A percentile compares a stretch with the other conserved stretches of the same genome.
Conservation (phyloP, 1,140 invertebrate species). For the Cyrtorhinus lividipennis region DNA sequence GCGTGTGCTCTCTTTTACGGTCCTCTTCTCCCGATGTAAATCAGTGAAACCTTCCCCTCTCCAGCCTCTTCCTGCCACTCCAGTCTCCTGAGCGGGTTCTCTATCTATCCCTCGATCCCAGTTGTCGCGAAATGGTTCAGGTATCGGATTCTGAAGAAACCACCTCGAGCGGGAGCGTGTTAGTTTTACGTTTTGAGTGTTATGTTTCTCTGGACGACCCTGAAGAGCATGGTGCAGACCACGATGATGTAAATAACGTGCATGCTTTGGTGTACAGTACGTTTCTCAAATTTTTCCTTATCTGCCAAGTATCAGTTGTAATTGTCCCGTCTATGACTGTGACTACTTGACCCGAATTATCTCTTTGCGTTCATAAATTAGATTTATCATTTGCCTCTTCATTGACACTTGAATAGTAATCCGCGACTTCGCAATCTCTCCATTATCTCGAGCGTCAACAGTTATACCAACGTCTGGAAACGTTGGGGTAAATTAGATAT, state of each 20-base stretch:
- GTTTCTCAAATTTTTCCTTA: not conserved
- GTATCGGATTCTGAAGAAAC: not conserved
- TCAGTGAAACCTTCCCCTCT: not conserved
- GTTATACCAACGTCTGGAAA: not conserved
- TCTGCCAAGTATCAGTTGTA: not conserved
- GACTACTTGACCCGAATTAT: not conserved
- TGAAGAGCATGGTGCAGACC: not conserved
- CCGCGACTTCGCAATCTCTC: not conserved
- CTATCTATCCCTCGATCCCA: not conserved
- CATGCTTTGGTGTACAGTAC: not conserved
- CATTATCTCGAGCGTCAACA: not conserved
- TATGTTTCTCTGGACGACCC: not conserved
- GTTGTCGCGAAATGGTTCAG: not conserved
- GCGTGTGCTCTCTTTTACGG: not conserved
- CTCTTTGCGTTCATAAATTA: not conserved
- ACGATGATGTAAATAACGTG: conserved; percentile 2
- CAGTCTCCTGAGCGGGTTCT: not conserved
- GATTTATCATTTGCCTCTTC: not conserved
- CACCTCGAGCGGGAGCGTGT: not conserved
- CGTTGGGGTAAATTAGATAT: too few species aligned
- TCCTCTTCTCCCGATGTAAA: not conserved
- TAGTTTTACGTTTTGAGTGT: not conserved
- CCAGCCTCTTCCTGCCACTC: not conserved
- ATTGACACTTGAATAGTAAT: not conserved
- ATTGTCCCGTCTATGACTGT: not conserved